Evolutionary conservation across 2,888 invertebrate species (phyloP).

Genomic region (Colostygia pectinataria): DNA sequence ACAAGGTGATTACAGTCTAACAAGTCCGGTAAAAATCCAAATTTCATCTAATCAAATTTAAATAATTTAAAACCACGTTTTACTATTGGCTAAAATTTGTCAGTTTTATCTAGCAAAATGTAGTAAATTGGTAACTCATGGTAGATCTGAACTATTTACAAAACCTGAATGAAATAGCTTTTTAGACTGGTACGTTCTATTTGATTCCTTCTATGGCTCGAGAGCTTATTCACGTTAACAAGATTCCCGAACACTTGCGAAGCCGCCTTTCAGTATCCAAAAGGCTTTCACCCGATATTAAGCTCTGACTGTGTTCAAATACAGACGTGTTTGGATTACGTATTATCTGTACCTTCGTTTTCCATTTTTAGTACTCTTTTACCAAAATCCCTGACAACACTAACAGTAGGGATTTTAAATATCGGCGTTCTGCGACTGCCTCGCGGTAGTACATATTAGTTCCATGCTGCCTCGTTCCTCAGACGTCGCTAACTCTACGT

Average conservation of each 20-base stretch:
- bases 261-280: constrained; percentile 40
- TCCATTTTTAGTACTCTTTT: constrained; percentile 66
- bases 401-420: constrained; percentile 71
- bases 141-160: too few relatives aligned
- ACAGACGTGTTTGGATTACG: constrained; percentile 30
- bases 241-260: constrained; percentile 44
- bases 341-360: constrained; percentile 59
- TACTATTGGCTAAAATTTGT: too few relatives aligned
- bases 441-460: too few relatives aligned
- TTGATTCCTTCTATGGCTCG: constrained; percentile 25
- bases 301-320: constrained; percentile 40
- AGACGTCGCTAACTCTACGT: constrained; percentile 54
- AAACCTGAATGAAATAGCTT: not conserved
- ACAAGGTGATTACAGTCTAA: too few relatives aligned
- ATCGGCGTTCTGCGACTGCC: constrained; percentile 63
- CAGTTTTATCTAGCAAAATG: too few relatives aligned
- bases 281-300: constrained; percentile 38
- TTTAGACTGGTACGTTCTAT: constrained; percentile 17
- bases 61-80: too few relatives aligned
- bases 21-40: too few relatives aligned
- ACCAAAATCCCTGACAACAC: constrained; percentile 73
- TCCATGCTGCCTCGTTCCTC: constrained; percentile 57
- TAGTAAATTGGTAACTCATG: too few relatives aligned
- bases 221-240: constrained; percentile 33
- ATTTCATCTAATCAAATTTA: too few relatives aligned